Evolutionary conservation across 2,797 vertebrate species (phyloP), one percentile per base, ranked within the genome.

Genomic region (Microctenopoma lineatum): DNA sequence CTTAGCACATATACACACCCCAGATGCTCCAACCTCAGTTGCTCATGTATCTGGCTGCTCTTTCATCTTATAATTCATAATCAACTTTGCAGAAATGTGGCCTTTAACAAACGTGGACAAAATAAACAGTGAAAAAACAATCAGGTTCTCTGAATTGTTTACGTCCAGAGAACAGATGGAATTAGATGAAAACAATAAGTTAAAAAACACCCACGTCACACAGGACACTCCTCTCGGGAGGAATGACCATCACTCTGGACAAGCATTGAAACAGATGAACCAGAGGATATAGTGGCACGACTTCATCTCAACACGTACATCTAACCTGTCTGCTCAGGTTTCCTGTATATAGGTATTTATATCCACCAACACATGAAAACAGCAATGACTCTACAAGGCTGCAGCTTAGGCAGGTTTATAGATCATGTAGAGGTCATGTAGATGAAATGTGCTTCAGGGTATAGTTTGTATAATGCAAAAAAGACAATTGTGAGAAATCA

Each of bases 261-360:
- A 55, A 87, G 62, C 73, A 65, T 83, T 89, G 74, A 62, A 90
- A 77, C 79, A 88, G 85, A 90, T 85, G 81, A 89, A 84, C 54
- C 0, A 5, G 39, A 70, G 66, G 84, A 89, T 87, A 83, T 42
- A 32, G 79, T 84, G 84, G 86, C 87, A 87, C 79, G 83, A 85
- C 84, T 85, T 87, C 85, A 85, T 88, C 80, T 87, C 75, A 72
- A 60, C 80, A 84, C 51, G 79, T 85, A 88, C 84, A 82, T 90
- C 90, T 85, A 93, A 93, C 92, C 89, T 91, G 89, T 87, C 83
- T 89, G 75, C 87, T 94, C 91, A 66, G 90, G 89, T 94, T 93
- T 87, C 91, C 70, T 58, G 64, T 82, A 81, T 87, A 87, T 61
- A 75, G 47, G 89, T 90, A 92, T 92, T 92, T 88, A 88, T 89